Evolutionary conservation across 2,888 invertebrate species (phyloP), one percentile per base, ranked within the genome.

Genomic region (Amorpha juglandis): DNA sequence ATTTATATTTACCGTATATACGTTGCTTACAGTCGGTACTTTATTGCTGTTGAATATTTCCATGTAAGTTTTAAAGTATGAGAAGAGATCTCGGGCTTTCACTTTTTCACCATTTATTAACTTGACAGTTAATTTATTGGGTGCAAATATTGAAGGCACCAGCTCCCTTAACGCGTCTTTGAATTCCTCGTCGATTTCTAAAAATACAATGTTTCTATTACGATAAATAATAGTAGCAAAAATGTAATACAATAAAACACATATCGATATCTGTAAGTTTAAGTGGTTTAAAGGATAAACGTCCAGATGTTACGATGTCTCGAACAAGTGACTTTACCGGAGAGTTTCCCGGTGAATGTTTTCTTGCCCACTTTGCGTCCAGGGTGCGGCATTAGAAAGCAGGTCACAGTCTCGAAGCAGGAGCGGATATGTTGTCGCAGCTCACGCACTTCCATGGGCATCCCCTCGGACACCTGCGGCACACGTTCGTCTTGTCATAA

Each of bases 381-480:
- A 27, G 71, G 71, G 48, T 71, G 71, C 14, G 71, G 71, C 71
- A 71, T 68, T 2, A 71, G 52, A 53, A 68, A 70, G 47, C 69
- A 67, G 1, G 64, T 66, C 1, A 71, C 62, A 6, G 63, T 70
- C 21, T 69, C 67, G 45, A 69, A 71, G 35, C 66, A 55, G 7
- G 68, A 67, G 2, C 52, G 64, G 35, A 71, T 70, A 42, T 70
- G 65, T 16, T 55, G 7, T 1, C 71, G 58, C 50, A 71, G 38
- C 3, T 66, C 65, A 33, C 58, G 27, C 66, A 69, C 52, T 47
- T 69, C 67, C 14, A 19, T 0, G 0, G 63, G 42, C 58, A 64
- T 62, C 0, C 51, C 45, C 19, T 51, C 27, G 2, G 6, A 19
- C 7, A 63, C n/a, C 66, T 65, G 50, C 11, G 21, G 51, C 16